Evolutionary conservation across 2,113 vertebrate genomes (phyloP).

Genomic region (Mormyrus lacerda): DNA sequence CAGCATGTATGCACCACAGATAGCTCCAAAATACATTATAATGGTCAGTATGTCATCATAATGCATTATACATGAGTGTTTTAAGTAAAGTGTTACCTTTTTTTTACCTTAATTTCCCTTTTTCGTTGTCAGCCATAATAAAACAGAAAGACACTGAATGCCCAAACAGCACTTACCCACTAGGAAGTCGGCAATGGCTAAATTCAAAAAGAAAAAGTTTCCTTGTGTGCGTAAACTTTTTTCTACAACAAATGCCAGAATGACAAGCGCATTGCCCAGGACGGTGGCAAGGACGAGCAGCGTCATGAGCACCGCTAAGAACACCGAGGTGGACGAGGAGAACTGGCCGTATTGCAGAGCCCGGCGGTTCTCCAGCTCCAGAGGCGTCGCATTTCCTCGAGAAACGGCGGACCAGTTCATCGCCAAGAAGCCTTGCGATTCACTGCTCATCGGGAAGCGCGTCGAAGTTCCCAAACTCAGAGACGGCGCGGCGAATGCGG

Average conservation of each 20-base stretch:
- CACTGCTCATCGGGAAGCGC: conserved; percentile 22
- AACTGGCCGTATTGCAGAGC: conserved; percentile 46
- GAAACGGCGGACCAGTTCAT: conserved; percentile 30
- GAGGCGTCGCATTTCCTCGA: conserved; percentile 26
- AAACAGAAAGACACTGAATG: background rate
- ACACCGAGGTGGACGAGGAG: conserved; percentile 43
- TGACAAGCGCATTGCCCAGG: conserved; percentile 60
- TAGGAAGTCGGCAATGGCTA: conserved; percentile 63
- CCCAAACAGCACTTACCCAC: conserved; percentile 57
- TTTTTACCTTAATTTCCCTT: background rate
- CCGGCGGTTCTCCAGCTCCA: conserved; percentile 30
- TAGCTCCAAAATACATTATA: background rate
- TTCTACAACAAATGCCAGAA: conserved; percentile 60
- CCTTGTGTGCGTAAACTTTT: conserved; percentile 59
- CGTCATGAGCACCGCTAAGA: conserved; percentile 57
- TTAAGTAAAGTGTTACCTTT: background rate
- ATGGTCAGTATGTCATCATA: background rate
- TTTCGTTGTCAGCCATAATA: background rate
- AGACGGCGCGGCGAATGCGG: conserved; percentile 15
- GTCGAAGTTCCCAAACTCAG: conserved; percentile 28
- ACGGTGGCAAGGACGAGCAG: conserved; percentile 60
- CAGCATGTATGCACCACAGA: background rate
- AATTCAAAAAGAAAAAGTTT: conserved; percentile 67
- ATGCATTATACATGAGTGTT: background rate
- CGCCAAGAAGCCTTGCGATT: conserved; percentile 23